Evolutionary conservation across 1,140 invertebrate genomes (phyloP), one percentile per base, ranked within the genome.

Genomic region (Ganaspis sp.): DNA sequence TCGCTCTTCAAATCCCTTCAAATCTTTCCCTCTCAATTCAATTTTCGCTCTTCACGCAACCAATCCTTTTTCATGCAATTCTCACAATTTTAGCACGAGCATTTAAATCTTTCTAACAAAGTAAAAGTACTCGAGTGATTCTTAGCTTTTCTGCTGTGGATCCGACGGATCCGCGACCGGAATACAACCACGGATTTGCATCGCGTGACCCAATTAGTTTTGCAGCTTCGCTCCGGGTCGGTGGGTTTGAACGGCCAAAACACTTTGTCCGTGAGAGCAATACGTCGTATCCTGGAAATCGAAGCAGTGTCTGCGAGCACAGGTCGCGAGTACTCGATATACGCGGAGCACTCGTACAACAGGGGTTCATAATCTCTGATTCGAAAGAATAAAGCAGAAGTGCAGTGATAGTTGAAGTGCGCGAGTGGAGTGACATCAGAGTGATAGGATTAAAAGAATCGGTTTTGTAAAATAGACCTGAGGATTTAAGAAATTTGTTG

Each of bases 201-300:
- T 49, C 42, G 54, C 69, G 78, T 87, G 86, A 87, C 85, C 86
- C 85, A 87, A 87, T 87, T 87, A 87, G 82, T 79, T 85, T 81
- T 74, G 42, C 70, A 71, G 23, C 38, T 64, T 29, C 58, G 23
- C 26, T 29, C 58, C 45, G 45, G 45, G n/a, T 49, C 45, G 45
- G 19, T n/a, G 58, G 26, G 9, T 26, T 29, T 64, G 12, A 58
- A 12, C 54, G 58, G 58, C 23, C 58, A 5, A 64, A 64, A 64
- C 26, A 29, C n/a, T 64, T 64, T 29, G 58, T 1, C 45, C 19
- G 45, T 49, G 45, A 3, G 17, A 49, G 45, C 6, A 49, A 49
- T n/a, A 17, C 42, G 42, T 15, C 42, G n/a, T 15, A 49, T 49
- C 45, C 45, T 49, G 45, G 45, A 49, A 49, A 49, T 49, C 42